A percentile compares a stretch with the other conserved stretches of the same genome.
These are phyloP conservation scores for Cottoperca gobio DNA, from an alignment of 2,797 vertebrate genomes.

Conservation along the genomic window DNA sequence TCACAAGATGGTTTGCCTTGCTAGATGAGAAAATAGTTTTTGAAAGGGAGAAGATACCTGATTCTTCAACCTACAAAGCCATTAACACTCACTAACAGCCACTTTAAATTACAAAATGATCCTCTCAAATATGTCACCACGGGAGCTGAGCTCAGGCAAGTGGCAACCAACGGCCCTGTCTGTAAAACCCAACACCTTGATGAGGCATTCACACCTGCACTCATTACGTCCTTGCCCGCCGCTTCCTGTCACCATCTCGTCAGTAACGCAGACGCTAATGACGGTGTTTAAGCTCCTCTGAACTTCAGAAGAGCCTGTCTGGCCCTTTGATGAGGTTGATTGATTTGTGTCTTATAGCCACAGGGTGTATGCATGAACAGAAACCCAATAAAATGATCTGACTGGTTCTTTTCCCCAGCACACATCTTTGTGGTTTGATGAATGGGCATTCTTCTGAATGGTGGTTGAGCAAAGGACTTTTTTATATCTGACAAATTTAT, in stretches of 20 bases:
- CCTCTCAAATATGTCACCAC: background rate
- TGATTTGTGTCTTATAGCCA: slow-evolving; percentile 57
- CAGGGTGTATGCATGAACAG: slow-evolving; percentile 40
- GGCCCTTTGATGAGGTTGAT: slow-evolving; percentile 66
- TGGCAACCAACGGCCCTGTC: background rate
- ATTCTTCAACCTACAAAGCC: background rate
- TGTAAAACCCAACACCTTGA: slow-evolving; percentile 18
- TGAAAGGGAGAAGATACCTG: background rate
- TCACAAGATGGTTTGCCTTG: background rate
- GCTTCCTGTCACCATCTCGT: slow-evolving; percentile 35
- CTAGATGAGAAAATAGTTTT: background rate
- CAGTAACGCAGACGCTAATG: slow-evolving; percentile 18
- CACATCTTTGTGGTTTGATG: slow-evolving; percentile 32
- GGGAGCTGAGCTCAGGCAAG: background rate
- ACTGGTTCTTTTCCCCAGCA: slow-evolving; percentile 6
- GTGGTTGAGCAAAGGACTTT: slow-evolving; percentile 1
- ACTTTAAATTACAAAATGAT: background rate
- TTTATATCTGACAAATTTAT: slow-evolving; percentile 42
- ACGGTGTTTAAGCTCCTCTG: slow-evolving; percentile 51
- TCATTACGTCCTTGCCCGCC: slow-evolving; percentile 1
- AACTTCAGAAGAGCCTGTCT: slow-evolving; percentile 27
- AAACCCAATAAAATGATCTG: slow-evolving; percentile 12
- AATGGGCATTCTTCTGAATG: slow-evolving; percentile 21
- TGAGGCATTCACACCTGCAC: slow-evolving; percentile 35
- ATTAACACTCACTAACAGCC: background rate